These are phyloP conservation scores for Rhinopomastus cyanomelas DNA, from an alignment of 2,113 vertebrate genomes.

Conservation along the genomic window DNA sequence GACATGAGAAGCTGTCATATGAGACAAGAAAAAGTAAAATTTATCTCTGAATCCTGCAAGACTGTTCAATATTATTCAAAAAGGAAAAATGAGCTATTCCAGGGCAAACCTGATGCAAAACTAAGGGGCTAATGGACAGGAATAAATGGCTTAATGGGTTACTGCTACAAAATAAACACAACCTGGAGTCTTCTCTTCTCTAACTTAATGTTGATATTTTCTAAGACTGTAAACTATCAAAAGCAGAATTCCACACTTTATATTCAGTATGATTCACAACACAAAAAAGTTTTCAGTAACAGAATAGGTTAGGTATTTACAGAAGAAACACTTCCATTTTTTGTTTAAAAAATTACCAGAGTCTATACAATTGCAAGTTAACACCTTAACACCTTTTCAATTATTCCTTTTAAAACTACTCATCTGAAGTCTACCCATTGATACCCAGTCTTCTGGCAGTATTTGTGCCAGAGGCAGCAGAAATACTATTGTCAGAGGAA, in stretches of 20 bases:
- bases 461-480: conserved; percentile 36
- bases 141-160: neutral
- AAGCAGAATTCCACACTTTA: neutral
- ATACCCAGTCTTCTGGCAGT: conserved; percentile 1
- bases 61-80: neutral
- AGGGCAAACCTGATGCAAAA: neutral
- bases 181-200: neutral
- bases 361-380: neutral
- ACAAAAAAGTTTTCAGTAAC: neutral
- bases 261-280: neutral
- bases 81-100: neutral
- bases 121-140: neutral
- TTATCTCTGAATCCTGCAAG: neutral
- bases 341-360: neutral
- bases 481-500: conserved; percentile 48
- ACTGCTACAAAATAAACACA: neutral
- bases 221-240: neutral
- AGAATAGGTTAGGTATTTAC: neutral
- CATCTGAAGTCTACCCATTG: neutral
- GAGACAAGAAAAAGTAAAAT: neutral
- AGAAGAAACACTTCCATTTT: neutral
- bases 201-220: neutral
- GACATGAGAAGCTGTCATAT: neutral
- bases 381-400: neutral
- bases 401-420: conserved; percentile 21